These are phyloP conservation scores for Lacerta viridis DNA, from an alignment of 2,797 vertebrate genomes.

Conservation along the genomic window DNA sequence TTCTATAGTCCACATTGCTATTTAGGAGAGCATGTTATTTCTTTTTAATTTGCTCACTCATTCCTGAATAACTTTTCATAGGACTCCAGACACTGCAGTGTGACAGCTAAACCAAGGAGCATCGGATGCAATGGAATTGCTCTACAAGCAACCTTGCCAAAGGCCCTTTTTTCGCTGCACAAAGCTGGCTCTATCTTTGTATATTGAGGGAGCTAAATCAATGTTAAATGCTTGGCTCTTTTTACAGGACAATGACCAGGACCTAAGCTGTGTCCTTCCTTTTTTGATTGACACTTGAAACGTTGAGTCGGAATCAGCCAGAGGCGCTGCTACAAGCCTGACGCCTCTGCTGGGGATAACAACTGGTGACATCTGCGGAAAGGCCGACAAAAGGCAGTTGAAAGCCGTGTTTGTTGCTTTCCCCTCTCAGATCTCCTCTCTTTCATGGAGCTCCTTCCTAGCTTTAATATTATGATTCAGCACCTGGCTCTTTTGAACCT, in stretches of 20 bases:
- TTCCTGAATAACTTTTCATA: constrained; percentile 88
- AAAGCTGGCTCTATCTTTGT: constrained; percentile 97
- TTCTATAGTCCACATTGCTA: constrained; percentile 72
- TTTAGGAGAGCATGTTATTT: constrained; percentile 80
- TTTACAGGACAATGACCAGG: constrained; percentile 99
- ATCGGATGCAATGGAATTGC: constrained; percentile 82
- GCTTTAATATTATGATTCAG: constrained; percentile 94
- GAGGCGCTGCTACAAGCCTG: constrained; percentile 97
- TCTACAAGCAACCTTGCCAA: constrained; percentile 99
- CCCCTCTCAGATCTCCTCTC: constrained; percentile 89
- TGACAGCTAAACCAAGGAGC: constrained; percentile 89
- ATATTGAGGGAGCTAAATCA: constrained; percentile 95
- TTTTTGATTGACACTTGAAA: constrained; percentile 99
- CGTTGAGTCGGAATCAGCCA: constrained; percentile 96
- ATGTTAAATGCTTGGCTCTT: constrained; percentile 98
- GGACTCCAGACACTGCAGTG: constrained; percentile 84
- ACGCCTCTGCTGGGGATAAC: constrained; percentile 98
- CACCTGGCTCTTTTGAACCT: constrained; percentile 93
- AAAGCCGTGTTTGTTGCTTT: constrained; percentile 94
- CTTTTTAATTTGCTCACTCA: constrained; percentile 87
- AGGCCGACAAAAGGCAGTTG: constrained; percentile 99
- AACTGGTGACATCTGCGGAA: constrained; percentile 99
- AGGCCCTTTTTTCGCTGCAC: constrained; percentile 93
- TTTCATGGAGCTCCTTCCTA: constrained; percentile 88
- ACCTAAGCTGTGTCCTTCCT: constrained; percentile 92